Conservation (phyloP, 1,140 invertebrate species). For the Chrysoperla carnea region DNA sequence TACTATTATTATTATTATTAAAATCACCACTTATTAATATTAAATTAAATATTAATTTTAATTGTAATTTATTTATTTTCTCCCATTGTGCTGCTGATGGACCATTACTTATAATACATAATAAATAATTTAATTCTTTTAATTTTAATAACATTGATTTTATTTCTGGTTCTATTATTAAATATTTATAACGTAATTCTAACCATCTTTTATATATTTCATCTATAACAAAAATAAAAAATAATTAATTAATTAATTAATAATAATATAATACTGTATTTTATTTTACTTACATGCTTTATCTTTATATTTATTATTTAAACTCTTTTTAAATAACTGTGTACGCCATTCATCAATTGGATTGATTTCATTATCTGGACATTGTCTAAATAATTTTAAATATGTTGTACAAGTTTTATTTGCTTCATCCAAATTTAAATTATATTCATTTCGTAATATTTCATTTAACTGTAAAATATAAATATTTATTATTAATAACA, state of each 20-base stretch:
- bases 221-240: constrained; percentile 30
- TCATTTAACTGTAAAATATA: constrained; percentile 40
- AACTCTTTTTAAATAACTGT: constrained; percentile 52
- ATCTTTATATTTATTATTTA: constrained; percentile 52
- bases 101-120: constrained; percentile 66
- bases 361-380: constrained; percentile 52
- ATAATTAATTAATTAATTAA: no score
- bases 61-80: constrained; percentile 49
- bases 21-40: constrained; percentile 66
- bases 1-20: no score
- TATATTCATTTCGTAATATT: constrained; percentile 45
- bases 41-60: constrained; percentile 55
- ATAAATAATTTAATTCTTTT: constrained; percentile 45
- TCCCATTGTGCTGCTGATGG: constrained; percentile 73
- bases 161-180: constrained; percentile 44
- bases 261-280: constrained; percentile 4
- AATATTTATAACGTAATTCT: constrained; percentile 49
- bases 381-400: constrained; percentile 53
- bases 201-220: constrained; percentile 59
- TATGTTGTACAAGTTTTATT: constrained; percentile 40
- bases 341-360: constrained; percentile 56
- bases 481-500: constrained; percentile 4
- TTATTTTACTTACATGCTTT: constrained; percentile 33
- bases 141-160: constrained; percentile 42
- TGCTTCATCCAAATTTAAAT: constrained; percentile 39